These are phyloP conservation scores for Austrofundulus limnaeus DNA, from an alignment of 2,113 vertebrate species.

Conservation along the genomic window DNA sequence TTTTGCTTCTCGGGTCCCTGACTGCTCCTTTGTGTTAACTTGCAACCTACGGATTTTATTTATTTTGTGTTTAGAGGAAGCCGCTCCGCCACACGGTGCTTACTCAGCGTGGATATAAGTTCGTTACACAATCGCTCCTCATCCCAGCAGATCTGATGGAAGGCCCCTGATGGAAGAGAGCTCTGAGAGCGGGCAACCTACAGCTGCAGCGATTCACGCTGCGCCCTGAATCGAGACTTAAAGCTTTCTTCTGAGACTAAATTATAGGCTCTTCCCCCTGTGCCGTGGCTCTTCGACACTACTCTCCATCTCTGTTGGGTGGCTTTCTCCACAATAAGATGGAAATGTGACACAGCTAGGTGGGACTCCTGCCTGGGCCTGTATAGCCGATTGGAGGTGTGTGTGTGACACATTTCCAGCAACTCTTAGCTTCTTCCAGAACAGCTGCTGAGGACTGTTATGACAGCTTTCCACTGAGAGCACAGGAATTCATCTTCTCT, in stretches of 20 bases:
- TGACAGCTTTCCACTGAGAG: constrained; percentile 76
- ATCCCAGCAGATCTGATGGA: constrained; percentile 45
- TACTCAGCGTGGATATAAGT: constrained; percentile 21
- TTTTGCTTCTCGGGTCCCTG: constrained; percentile 43
- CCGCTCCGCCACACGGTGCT: constrained; percentile 25
- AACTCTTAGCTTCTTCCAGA: constrained; percentile 68
- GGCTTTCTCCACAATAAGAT: constrained; percentile 66
- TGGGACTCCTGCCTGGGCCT: constrained; percentile 66
- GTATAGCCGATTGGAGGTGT: constrained; percentile 54
- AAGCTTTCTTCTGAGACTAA: constrained; percentile 64
- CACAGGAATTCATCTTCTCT: constrained; percentile 72
- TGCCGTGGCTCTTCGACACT: constrained; percentile 38
- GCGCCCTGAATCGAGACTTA: constrained; percentile 39
- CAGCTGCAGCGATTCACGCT: constrained; percentile 32
- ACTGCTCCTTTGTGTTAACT: constrained; percentile 54
- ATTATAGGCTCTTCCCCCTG: constrained; percentile 60
- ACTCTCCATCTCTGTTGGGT: constrained; percentile 50
- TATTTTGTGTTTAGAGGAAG: constrained; percentile 7
- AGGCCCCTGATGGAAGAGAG: constrained; percentile 37
- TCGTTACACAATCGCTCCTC: constrained; percentile 37
- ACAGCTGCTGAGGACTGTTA: constrained; percentile 74
- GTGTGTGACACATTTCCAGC: constrained; percentile 69
- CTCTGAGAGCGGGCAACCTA: constrained; percentile 30
- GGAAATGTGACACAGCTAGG: constrained; percentile 74
- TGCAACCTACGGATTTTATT: constrained; percentile 38